Percentiles rank a stretch among this genome's conserved stretches.
Evolutionary conservation across 2,113 vertebrate genomes (phyloP).

Genomic region (Mus spicilegus): DNA sequence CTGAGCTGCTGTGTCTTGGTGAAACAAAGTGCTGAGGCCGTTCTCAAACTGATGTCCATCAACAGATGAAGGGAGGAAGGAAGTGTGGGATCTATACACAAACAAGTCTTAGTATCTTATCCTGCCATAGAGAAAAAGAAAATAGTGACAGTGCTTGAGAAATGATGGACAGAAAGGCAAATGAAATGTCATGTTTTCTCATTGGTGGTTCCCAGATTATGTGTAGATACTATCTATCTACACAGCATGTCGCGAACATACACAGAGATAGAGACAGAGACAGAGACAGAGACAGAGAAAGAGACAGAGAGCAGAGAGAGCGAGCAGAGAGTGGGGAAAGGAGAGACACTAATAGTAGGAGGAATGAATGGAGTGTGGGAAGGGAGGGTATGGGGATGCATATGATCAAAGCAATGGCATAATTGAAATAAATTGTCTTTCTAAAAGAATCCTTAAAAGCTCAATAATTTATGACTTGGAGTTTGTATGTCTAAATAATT

Average conservation of each 20-base stretch:
- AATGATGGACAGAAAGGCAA: neutral
- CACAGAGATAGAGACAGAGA: neutral
- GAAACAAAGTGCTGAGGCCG: neutral
- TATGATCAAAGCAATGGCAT: neutral
- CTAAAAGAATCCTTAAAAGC: neutral
- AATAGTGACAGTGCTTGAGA: neutral
- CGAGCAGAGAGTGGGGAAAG: neutral
- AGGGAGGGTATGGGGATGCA: neutral
- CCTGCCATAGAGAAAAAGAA: neutral
- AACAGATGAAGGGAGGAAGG: neutral
- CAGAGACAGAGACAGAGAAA: neutral
- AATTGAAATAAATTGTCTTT: neutral
- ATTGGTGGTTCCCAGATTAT: neutral
- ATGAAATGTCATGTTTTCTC: neutral
- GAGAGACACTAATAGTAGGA: neutral
- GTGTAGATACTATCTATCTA: neutral
- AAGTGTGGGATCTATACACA: neutral
- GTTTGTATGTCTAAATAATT: neutral
- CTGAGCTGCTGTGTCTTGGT: accelerated
- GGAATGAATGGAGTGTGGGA: too few species aligned
- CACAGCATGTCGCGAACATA: neutral
- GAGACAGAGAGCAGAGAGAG: neutral
- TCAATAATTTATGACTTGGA: neutral
- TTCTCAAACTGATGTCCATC: neutral
- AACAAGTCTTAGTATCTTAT: neutral